Base-by-base conservation (phyloP, 2,797 vertebrate species). In the Anas bernieri region DNA sequence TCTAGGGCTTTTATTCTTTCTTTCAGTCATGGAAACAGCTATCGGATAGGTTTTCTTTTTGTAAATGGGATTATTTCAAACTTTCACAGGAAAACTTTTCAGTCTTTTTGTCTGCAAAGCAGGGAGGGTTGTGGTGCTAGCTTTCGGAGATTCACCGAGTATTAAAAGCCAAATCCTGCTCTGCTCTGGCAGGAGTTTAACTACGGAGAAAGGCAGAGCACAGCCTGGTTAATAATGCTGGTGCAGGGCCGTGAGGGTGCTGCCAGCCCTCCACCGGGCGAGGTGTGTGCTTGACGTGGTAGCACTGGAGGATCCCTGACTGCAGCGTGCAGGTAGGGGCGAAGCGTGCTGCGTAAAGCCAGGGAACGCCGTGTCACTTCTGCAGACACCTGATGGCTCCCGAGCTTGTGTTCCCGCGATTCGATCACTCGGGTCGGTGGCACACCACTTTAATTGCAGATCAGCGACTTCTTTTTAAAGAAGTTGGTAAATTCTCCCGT, bases 401-500 rank as follows among this genome's bases (percentile, higher is more conserved):
- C 2, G 1, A 41, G 78, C 20, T 1, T 2, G 67, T 9, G n/a
- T 50, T 10, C 37, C 15, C 48, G 64, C 22, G 68, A 39, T 55
- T 62, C 31, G 66, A 33, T 68, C 86, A 10, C 79, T 92, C 69
- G 9, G 88, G 87, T 54, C 68, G 86, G 73, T 21, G 64, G 79
- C 70, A 50, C 41, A 74, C 64, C 69, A 31, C 87, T 97, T 94
- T 75, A 75, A 72, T 88, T 84, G 94, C 76, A 90, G 90, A 61
- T 92, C 89, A 96, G 82, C 41, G 28, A 92, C 72, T 92, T 95
- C 94, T 95, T 94, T 92, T 92, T 80, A 66, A 93, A 95, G 89
- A 84, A 97, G 92, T 96, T 18, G 17, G 63, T 97, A 83, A 93
- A 95, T 96, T 96, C 94, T 97, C 90, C 59, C 83, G 39, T 92